phyloP scores from a whole-genome alignment of 2,113 vertebrate genomes.

The Aramus guarauna region DNA sequence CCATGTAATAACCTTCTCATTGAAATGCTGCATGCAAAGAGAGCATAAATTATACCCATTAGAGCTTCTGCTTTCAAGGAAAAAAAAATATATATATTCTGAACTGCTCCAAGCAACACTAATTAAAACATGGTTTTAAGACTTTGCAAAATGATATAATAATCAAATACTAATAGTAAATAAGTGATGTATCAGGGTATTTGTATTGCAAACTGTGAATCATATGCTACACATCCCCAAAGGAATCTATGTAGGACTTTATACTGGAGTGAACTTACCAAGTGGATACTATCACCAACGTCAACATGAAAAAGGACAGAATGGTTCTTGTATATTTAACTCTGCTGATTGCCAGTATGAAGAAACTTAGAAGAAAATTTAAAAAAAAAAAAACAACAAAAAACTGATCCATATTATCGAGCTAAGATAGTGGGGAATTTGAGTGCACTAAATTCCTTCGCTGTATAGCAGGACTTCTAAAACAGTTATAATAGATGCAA shows the following conservation, averaged over 20 bases:
- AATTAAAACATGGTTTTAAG: slow-evolving; percentile 68
- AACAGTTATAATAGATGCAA: background rate
- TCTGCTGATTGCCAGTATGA: slow-evolving; percentile 55
- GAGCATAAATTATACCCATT: slow-evolving; percentile 78
- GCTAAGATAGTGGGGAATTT: slow-evolving; percentile 16
- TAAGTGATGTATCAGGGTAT: slow-evolving; percentile 83
- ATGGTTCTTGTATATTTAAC: slow-evolving; percentile 62
- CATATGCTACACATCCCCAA: slow-evolving; percentile 68
- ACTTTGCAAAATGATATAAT: slow-evolving; percentile 71
- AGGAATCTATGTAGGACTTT: slow-evolving; percentile 64
- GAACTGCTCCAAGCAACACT: slow-evolving; percentile 71
- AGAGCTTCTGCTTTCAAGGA: slow-evolving; percentile 61
- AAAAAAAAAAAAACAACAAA: background rate
- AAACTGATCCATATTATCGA: background rate
- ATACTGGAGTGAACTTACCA: slow-evolving; percentile 23
- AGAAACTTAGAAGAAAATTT: slow-evolving; percentile 21
- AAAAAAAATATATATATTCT: slow-evolving; percentile 58
- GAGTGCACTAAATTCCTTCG: slow-evolving; percentile 51
- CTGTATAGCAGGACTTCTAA: slow-evolving; percentile 18
- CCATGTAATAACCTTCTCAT: slow-evolving; percentile 99
- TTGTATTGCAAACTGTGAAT: slow-evolving; percentile 83
- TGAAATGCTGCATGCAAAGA: slow-evolving; percentile 98
- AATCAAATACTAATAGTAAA: slow-evolving; percentile 79
- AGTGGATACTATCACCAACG: slow-evolving; percentile 2
- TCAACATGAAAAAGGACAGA: slow-evolving; percentile 5